Base-by-base conservation (phyloP, 2,888 invertebrate genomes). In the Drosophila subquinaria region DNA sequence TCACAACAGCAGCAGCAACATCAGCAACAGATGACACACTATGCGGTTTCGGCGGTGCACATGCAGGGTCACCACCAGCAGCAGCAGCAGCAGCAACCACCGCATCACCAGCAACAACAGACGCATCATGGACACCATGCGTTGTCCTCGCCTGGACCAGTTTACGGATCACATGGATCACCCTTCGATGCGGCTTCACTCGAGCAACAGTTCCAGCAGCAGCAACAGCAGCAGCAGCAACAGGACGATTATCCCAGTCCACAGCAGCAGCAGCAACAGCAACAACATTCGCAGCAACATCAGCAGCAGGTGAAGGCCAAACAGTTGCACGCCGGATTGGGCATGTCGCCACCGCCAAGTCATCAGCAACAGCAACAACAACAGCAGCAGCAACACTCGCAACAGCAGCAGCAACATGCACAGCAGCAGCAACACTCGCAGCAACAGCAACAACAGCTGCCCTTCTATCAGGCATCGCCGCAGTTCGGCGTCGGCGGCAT, bases 401-500 rank as follows among this genome's bases (percentile, higher is more conserved):
- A 94, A 90, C 91, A 91, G 33, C 90, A 87, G 80, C 87, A 94
- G 10, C 56, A 57, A 90, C 90, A 91, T 38, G 77, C 94, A 94
- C 94, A 94, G 82, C 43, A 43, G 62, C 40, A 40, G 3, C 40
- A 40, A 15, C 43, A 43, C 38, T 38, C 38, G 2, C 93, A 94
- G 90, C 91, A 94, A 90, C 91, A 91, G 20, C 90, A 87, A 23
- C 94, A 94, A 20, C 90, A 89, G 74, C 75, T 89, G 75, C 88
- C 91, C 9, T 93, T 92, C 88, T 97, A 96, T 92, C 95, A 95
- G 93, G 96, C 96, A 87, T 91, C 93, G 67, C 92, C 92, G 13
- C 96, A 96, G 68, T 97, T 96, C 86, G 96, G 96, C 55, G 95
- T 96, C 87, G 96, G 96, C 60, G 95, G 95, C 53, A 95, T 97